Base-by-base conservation (phyloP, 2,113 vertebrate genomes). In the Steatornis caripensis region DNA sequence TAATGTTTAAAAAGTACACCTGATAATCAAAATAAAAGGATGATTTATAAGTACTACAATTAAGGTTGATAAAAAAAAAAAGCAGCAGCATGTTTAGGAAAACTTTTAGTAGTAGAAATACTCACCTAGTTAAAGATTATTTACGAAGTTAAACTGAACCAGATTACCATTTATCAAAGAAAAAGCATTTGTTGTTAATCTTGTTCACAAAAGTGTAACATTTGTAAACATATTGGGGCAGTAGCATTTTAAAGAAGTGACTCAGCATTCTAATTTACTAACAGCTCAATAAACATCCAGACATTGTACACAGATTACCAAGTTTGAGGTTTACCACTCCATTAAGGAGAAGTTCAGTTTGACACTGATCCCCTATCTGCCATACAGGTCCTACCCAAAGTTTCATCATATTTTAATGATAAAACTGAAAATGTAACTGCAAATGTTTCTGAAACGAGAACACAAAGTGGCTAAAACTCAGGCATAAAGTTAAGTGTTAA, bases 331-430 rank as follows among this genome's bases (percentile, higher is more conserved):
- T 43, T 51, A 43, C 5, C 15, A 29, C 18, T 54, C 61, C 34
- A 27, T 14, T 66, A 79, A n/a, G n/a, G n/a, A 46, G 36, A 68
- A 43, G 20, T 27, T 71, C 26, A 57, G 2, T 36, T n/a, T 72
- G 34, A 49, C 53, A 64, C 19, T 1, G 0, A 20, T 57, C 22
- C 13, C 13, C n/a, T 27, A 27, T 30, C 12, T 70, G 29, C 13
- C 51, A 60, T 20, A 49, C 5, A 46, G 8, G 26, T 71, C 39
- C 53, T 34, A 81, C 21, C 75, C 76, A 16, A 62, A 36, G 21
- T 54, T 55, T 16, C 0, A 0, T 46, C n/a, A 43, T 7, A 15
- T 24, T 45, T 11, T 22, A 75, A 57, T 5, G 7, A 30, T 37
- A 71, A 60, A 94, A 64, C n/a, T 41, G 27, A 70, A 84, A 64